Evolutionary conservation across 2,888 invertebrate genomes (phyloP), one percentile per base, ranked within the genome.

Genomic region (Drosophila anomalipes): DNA sequence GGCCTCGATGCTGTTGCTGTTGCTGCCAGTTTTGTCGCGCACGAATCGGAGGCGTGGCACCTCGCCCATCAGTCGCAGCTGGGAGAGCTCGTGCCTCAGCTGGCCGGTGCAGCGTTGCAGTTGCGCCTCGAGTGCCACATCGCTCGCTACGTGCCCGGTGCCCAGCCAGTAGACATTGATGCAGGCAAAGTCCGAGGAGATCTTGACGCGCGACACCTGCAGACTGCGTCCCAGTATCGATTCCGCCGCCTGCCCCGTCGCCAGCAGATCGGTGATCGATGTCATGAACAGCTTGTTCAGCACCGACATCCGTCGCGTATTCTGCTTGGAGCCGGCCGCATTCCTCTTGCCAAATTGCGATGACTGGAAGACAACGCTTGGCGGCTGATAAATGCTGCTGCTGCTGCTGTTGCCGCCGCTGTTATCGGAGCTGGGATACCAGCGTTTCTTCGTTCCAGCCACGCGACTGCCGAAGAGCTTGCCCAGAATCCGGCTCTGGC

Each of bases 261-360:
- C 95, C 95, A 97, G 95, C 39, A 97, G 93, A 91, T 97, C 97
- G 0, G 97, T 96, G 12, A 97, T 95, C 70, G 96, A 94, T 83
- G 95, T 95, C 97, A 97, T 97, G 86, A 97, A 97, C 58, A 97
- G 90, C 93, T 97, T 97, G 91, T 97, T 97, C 2, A 97, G 93
- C 76, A 97, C 95, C 1, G 94, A 93, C 30, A 95, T 94, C 83
- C 97, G 94, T 49, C 96, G 95, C 0, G 93, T 92, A 14, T 94
- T 95, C 16, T 94, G 94, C 56, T 95, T 95, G 16, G 94, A 94
- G 3, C 79, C 79, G 1, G 54, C 56, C 14, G 52, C 47, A n/a
- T 61, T 74, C 44, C 35, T 63, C n/a, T 79, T 83, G 3, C 84
- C 83, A 49, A 91, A 85, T 4, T 84, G 83, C 0, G 87, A 77